These are phyloP conservation scores for Trichopoda pennipes DNA, from an alignment of 2,888 invertebrate genomes.

Conservation along the genomic window DNA sequence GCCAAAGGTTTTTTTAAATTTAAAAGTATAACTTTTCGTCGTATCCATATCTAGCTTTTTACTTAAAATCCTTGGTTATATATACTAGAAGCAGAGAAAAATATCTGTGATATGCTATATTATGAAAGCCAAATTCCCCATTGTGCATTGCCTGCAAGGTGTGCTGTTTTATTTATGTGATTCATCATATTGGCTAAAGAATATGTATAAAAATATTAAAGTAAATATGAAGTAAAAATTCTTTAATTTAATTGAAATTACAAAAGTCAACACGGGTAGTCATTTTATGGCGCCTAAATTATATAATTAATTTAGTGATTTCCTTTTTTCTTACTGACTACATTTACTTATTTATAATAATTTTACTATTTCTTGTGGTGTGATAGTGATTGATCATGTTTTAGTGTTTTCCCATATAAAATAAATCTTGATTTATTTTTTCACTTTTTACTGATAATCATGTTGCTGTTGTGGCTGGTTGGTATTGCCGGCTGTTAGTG, in stretches of 20 bases:
- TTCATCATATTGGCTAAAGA: slow-evolving; percentile 8
- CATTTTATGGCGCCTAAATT: slow-evolving; percentile 10
- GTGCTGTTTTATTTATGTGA: neutral
- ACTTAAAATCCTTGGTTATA: too few relatives aligned
- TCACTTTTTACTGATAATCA: slow-evolving; percentile 24
- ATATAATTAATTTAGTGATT: neutral
- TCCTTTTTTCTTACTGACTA: neutral
- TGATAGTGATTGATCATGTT: slow-evolving; percentile 7
- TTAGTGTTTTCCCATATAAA: neutral
- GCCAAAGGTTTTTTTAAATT: too few relatives aligned
- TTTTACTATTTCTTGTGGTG: neutral
- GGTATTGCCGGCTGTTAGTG: slow-evolving; percentile 5
- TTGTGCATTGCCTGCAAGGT: too few relatives aligned
- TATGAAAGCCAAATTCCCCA: too few relatives aligned
- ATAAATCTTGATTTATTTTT: slow-evolving; percentile 17
- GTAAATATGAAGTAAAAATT: neutral
- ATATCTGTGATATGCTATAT: too few relatives aligned
- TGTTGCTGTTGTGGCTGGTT: neutral
- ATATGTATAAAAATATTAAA: slow-evolving; percentile 3
- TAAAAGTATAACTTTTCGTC: too few relatives aligned
- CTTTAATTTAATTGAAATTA: neutral
- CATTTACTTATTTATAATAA: too few relatives aligned
- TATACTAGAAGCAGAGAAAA: too few relatives aligned
- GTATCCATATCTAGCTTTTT: too few relatives aligned
- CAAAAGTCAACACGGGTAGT: neutral